Evolutionary conservation across 2,113 vertebrate genomes (phyloP).

Genomic region (Petrocephalus microphthalmus): DNA sequence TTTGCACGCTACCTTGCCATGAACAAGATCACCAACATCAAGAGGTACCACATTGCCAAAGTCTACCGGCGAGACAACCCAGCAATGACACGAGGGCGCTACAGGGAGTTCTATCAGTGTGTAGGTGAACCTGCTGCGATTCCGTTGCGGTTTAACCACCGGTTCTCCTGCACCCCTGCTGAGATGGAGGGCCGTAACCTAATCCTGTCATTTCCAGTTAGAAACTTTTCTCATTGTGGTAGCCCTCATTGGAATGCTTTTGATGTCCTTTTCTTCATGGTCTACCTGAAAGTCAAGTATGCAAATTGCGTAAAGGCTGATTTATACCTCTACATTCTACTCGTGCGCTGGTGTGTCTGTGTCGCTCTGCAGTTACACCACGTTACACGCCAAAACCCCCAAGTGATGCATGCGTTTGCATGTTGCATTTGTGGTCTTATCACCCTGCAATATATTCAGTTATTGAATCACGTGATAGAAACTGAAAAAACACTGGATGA

Average conservation of each 20-base stretch:
- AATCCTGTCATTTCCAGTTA: neutral
- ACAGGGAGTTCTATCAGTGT: conserved; percentile 94
- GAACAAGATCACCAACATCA: conserved; percentile 92
- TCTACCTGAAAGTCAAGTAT: neutral
- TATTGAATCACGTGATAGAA: neutral
- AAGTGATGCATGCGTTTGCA: neutral
- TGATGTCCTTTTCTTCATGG: neutral
- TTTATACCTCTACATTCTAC: neutral
- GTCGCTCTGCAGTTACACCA: neutral
- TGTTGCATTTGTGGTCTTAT: neutral
- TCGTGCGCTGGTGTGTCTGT: neutral
- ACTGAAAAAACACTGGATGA: no score
- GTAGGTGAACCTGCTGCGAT: conserved; percentile 63
- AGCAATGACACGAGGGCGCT: conserved; percentile 80
- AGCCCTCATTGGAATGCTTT: neutral
- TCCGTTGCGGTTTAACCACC: neutral
- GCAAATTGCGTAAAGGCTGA: neutral
- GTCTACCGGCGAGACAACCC: conserved; percentile 94
- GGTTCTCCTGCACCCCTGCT: neutral
- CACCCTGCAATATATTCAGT: neutral
- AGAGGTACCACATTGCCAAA: conserved; percentile 91
- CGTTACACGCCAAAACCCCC: no score
- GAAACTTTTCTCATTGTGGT: neutral
- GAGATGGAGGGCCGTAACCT: neutral
- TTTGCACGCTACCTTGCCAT: conserved; percentile 92